Evolutionary conservation across 2,797 vertebrate species (phyloP), one percentile per base, ranked within the genome.

Genomic region (Trachops cirrhosus): DNA sequence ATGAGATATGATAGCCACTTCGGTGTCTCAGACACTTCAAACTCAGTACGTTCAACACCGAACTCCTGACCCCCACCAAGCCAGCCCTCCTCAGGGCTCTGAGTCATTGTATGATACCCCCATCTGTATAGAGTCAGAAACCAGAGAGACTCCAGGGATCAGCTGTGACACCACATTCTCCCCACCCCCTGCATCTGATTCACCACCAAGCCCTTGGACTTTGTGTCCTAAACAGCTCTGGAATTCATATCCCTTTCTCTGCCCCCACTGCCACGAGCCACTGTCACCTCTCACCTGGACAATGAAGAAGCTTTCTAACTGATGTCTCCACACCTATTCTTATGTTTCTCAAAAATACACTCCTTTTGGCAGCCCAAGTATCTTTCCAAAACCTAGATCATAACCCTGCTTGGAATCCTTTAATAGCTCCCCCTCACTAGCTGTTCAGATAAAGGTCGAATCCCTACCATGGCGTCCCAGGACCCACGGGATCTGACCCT

Each of bases 241-340:
- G n/a, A 26, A 44, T 54, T 37, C 26, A 48, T 8, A 26, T 0
- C 11, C 32, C 29, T 32, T 16, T 57, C 37, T 29, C 21, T 41
- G 24, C 39, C 11, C n/a, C 46, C 67, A 10, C 29, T 3, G 29
- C 50, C 19, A n/a, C 0, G 5, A 84, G 44, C 11, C 0, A 15
- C 9, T 6, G 5, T n/a, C 34, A 14, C 59, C 16, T 68, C n/a
- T 50, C 10, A 11, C 46, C 87, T 2, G 19, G 19, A 62, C 52
- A 2, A 29, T 2, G 71, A 22, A 21, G 9, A 41, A 50, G 37
- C 5, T 37, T 57, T 32, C 79, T 57, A 3, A 29, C 44, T 15
- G 48, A 57, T 29, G 11, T 18, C 34, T 6, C 70, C 21, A 26
- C 5, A 21, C 21, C 64, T 26, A 0, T 14, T 26, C 62, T n/a